These are phyloP conservation scores for Poeciliopsis gracilis DNA, from an alignment of 2,797 vertebrate species.

Conservation along the genomic window DNA sequence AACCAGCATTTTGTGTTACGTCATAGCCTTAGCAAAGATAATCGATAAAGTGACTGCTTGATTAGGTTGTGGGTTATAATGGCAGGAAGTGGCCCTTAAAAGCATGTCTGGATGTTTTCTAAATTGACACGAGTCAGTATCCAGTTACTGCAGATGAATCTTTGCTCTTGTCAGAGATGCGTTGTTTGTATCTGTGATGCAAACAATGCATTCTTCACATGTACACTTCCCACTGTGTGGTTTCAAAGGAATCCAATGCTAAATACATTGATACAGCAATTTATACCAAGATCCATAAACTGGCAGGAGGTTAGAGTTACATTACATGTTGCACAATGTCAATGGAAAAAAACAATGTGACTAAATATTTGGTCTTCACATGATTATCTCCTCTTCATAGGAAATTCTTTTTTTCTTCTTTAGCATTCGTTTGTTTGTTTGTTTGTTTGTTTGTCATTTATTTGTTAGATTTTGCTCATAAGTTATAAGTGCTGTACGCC, in stretches of 20 bases:
- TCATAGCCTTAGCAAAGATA: slow-evolving; percentile 26
- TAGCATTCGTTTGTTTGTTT: background rate
- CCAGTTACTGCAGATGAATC: slow-evolving; percentile 24
- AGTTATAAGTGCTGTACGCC: background rate
- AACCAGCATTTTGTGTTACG: slow-evolving; percentile 35
- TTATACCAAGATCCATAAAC: slow-evolving; percentile 15
- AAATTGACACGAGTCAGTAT: slow-evolving; percentile 32
- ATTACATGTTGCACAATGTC: background rate
- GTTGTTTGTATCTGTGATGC: slow-evolving; percentile 28
- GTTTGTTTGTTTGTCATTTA: background rate
- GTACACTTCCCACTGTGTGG: slow-evolving; percentile 14
- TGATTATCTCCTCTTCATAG: too few relatives aligned
- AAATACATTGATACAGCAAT: slow-evolving; percentile 45
- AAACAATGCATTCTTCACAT: slow-evolving; percentile 11
- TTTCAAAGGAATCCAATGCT: slow-evolving; percentile 44
- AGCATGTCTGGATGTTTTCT: slow-evolving; percentile 43
- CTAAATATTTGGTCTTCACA: background rate
- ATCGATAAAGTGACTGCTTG: slow-evolving; percentile 66
- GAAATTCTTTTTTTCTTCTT: background rate
- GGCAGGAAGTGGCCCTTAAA: slow-evolving; percentile 70
- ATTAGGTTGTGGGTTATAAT: slow-evolving; percentile 70
- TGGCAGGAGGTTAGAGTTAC: background rate
- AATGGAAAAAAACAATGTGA: background rate
- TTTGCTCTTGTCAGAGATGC: slow-evolving; percentile 15
- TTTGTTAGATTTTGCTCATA: background rate